phyloP scores from a whole-genome alignment of 2,888 invertebrate species.

The Charanyca ferruginea region DNA sequence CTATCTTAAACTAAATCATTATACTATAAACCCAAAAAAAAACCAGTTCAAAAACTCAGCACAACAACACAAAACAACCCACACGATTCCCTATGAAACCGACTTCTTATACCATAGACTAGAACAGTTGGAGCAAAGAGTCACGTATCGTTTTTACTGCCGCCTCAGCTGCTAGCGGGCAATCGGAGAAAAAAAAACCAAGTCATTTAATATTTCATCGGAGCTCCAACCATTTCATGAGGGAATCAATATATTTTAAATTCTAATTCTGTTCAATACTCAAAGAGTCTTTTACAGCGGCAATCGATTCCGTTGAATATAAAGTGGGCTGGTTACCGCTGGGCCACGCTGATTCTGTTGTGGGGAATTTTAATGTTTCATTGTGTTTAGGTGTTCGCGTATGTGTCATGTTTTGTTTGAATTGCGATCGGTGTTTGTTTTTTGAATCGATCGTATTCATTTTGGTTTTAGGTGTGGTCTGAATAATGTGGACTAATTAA shows the following conservation, averaged over 20 bases:
- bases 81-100: slow-evolving; percentile 47
- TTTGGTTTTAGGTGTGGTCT: not conserved
- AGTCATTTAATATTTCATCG: slow-evolving; percentile 80
- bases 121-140: slow-evolving; percentile 53
- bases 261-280: slow-evolving; percentile 85
- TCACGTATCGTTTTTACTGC: slow-evolving; percentile 89
- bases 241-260: slow-evolving; percentile 89
- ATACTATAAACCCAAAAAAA: no score
- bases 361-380: slow-evolving; percentile 62
- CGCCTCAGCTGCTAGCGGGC: slow-evolving; percentile 85
- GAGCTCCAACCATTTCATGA: slow-evolving; percentile 72
- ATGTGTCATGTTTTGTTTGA: slow-evolving; percentile 32
- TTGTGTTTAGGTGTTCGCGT: slow-evolving; percentile 48
- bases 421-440: slow-evolving; percentile 29
- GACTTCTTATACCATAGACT: slow-evolving; percentile 44
- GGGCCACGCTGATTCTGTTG: slow-evolving; percentile 67
- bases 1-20: not conserved
- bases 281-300: slow-evolving; percentile 81
- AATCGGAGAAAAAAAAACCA: slow-evolving; percentile 83
- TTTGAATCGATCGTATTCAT: not conserved
- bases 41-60: not conserved
- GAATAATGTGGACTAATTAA: not conserved
- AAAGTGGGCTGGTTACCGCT: slow-evolving; percentile 73
- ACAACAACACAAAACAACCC: not conserved
- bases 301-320: slow-evolving; percentile 85